Evolutionary conservation across 2,888 invertebrate genomes (phyloP).

Genomic region (Antheraea yamamai): DNA sequence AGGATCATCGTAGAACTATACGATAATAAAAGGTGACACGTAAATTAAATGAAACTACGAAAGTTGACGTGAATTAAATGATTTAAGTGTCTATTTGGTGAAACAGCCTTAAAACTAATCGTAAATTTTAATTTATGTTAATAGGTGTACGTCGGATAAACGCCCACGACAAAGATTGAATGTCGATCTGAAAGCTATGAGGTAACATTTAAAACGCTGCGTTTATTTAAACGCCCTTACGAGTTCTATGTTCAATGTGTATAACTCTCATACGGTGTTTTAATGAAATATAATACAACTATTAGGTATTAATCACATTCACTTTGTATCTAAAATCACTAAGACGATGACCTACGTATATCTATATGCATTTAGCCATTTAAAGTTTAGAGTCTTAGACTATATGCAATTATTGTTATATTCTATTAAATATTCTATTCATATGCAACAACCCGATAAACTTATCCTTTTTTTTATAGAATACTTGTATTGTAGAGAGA

Average conservation of each 20-base stretch:
- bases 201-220: slow-evolving; percentile 30
- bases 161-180: slow-evolving; percentile 50
- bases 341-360: no score
- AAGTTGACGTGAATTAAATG: slow-evolving; percentile 45
- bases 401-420: no score
- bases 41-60: slow-evolving; percentile 34
- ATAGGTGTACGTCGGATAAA: slow-evolving; percentile 49
- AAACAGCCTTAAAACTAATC: slow-evolving; percentile 59
- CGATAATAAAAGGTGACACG: slow-evolving; percentile 6
- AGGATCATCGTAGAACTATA: slow-evolving; percentile 9
- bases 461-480: no score
- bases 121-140: slow-evolving; percentile 68
- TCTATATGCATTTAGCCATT: no score
- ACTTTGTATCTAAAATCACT: no score
- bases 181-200: slow-evolving; percentile 28
- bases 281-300: no score
- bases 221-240: not conserved
- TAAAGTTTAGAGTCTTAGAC: no score
- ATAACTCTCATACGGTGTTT: no score
- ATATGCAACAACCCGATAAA: no score
- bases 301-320: no score
- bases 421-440: no score
- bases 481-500: no score
- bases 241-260: not conserved
- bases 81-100: slow-evolving; percentile 53